Percentiles rank a stretch among this genome's conserved stretches.
Evolutionary conservation across 37 sponge, comb jelly and placozoan genomes (phyloP).

Genomic region (Spongilla lacustris): DNA sequence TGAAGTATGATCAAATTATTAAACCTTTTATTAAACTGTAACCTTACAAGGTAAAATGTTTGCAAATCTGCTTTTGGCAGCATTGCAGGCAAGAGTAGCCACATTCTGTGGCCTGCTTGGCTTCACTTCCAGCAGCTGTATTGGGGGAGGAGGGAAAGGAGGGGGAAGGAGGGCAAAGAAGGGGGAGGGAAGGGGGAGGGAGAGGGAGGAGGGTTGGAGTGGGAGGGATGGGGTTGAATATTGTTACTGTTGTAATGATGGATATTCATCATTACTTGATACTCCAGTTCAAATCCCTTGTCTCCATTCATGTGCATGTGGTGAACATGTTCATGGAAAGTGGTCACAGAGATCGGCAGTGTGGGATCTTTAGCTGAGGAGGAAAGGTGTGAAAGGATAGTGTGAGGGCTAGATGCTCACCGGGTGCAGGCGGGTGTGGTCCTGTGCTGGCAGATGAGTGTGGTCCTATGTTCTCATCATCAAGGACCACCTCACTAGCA

Average conservation of each 20-base stretch:
- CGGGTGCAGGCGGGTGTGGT: neutral
- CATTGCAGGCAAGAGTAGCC: neutral
- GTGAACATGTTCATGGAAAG: conserved; percentile 72
- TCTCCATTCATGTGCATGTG: conserved; percentile 65
- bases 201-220: neutral
- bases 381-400: neutral
- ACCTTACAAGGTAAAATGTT: conserved; percentile 35
- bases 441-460: neutral
- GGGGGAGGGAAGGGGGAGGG: too few species aligned
- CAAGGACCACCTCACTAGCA: neutral
- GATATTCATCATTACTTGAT: conserved; percentile 63
- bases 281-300: conserved; percentile 77
- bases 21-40: neutral
- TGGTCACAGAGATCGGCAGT: conserved; percentile 40
- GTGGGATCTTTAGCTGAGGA: conserved; percentile 44
- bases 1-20: too few species aligned
- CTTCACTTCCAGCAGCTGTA: conserved; percentile 14
- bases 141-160: neutral
- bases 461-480: neutral
- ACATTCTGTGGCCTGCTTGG: neutral
- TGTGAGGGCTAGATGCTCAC: neutral
- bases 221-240: too few species aligned
- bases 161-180: too few species aligned
- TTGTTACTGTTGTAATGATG: conserved; percentile 26
- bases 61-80: conserved; percentile 17